Percentiles rank a stretch among this genome's conserved stretches.
These are phyloP conservation scores for Microcebus lehilahytsara DNA, from an alignment of 2,113 vertebrate species.

Conservation along the genomic window DNA sequence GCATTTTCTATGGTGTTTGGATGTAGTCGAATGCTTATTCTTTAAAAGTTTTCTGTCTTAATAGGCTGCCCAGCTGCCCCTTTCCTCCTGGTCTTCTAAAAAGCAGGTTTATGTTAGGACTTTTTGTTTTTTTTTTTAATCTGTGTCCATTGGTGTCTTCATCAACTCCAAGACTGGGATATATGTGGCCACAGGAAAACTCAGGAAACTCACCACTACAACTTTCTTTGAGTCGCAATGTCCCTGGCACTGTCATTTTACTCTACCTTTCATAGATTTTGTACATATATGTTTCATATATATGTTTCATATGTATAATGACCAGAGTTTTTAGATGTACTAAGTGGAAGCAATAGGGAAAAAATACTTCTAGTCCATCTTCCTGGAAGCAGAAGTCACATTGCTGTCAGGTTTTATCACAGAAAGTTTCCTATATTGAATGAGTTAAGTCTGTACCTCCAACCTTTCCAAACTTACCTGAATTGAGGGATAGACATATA, in stretches of 20 bases:
- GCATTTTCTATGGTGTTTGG: neutral
- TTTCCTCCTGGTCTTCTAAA: neutral
- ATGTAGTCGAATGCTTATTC: neutral
- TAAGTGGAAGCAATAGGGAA: neutral
- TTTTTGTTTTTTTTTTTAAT: too few species aligned
- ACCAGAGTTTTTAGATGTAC: neutral
- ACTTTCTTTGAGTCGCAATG: neutral
- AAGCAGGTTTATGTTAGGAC: neutral
- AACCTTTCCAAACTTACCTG: neutral
- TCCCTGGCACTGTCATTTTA: neutral
- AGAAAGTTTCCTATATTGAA: neutral
- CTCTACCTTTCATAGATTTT: neutral
- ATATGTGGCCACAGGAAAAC: neutral
- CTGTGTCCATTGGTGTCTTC: neutral
- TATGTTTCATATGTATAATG: too few species aligned
- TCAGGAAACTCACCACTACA: neutral
- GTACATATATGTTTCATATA: too few species aligned
- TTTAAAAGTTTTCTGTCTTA: neutral
- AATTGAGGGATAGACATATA: neutral
- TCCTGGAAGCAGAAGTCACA: too few species aligned
- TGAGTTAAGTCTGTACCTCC: neutral
- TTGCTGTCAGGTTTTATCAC: neutral
- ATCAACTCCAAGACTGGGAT: neutral
- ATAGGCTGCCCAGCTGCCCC: neutral
- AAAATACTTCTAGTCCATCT: too few species aligned